Evolutionary conservation across 2,113 vertebrate species (phyloP).

Genomic region (Dicentrarchus labrax): DNA sequence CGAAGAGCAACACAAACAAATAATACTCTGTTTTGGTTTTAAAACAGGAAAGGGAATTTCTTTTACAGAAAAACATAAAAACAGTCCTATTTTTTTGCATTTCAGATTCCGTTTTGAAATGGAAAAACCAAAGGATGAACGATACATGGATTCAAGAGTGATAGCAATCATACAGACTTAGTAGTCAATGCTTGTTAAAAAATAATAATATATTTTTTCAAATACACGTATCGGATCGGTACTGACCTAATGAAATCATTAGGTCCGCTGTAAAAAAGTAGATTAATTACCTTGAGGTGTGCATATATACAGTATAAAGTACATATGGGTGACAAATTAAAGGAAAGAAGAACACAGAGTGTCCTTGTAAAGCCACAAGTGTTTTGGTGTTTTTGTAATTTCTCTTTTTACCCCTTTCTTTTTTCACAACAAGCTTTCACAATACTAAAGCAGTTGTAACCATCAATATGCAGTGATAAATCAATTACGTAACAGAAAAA

Average conservation of each 20-base stretch:
- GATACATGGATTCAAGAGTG: too few relatives aligned
- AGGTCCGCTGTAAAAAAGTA: background rate
- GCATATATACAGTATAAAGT: background rate
- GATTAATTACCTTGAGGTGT: background rate
- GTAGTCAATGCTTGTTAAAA: too few relatives aligned
- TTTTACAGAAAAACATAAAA: too few relatives aligned
- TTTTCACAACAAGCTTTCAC: conserved; percentile 4
- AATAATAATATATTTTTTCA: too few relatives aligned
- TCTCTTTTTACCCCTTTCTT: background rate
- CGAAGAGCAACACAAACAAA: too few relatives aligned
- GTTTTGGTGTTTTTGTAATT: background rate
- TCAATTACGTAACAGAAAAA: background rate
- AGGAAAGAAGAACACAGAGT: background rate
- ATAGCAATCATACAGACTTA: too few relatives aligned
- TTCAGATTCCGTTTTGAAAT: too few relatives aligned
- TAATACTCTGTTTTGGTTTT: too few relatives aligned
- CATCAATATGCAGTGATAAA: conserved; percentile 5
- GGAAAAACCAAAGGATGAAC: too few relatives aligned
- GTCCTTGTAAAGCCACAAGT: background rate
- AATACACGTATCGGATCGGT: background rate
- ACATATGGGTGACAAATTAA: background rate
- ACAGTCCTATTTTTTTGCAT: too few relatives aligned
- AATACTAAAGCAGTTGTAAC: background rate
- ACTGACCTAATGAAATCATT: background rate
- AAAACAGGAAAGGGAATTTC: too few relatives aligned